Percentiles rank a stretch among this genome's conserved stretches.
Evolutionary conservation across 2,797 vertebrate genomes (phyloP).

Genomic region (Protosalanx chinensis): DNA sequence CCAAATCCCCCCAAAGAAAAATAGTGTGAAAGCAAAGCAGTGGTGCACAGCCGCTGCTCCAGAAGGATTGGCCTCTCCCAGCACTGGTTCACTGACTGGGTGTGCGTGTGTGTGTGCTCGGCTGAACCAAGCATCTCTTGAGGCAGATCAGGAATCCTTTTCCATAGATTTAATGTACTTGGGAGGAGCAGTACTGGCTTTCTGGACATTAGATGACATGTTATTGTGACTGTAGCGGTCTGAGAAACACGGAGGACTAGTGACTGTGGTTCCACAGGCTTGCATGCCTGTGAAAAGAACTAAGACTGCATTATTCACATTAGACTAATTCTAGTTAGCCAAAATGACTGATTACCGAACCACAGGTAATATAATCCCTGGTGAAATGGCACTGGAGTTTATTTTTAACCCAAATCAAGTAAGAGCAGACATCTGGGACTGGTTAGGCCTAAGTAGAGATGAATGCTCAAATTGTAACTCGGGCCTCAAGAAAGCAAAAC

Average conservation of each 20-base stretch:
- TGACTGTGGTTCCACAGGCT: background rate
- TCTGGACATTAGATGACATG: slow-evolving; percentile 25
- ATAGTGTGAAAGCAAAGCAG: slow-evolving; percentile 27
- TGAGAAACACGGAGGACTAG: slow-evolving; percentile 3
- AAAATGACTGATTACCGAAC: slow-evolving; percentile 32
- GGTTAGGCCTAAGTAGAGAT: slow-evolving; percentile 20
- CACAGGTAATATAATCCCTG: slow-evolving; percentile 28
- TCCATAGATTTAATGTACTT: background rate
- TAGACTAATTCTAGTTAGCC: slow-evolving; percentile 26
- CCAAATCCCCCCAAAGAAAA: slow-evolving; percentile 31
- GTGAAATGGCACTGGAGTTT: slow-evolving; percentile 26
- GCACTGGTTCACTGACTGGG: slow-evolving; percentile 15
- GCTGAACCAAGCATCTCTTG: slow-evolving; percentile 1
- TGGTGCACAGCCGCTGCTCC: slow-evolving; percentile 32
- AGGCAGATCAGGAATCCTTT: background rate
- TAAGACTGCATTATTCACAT: slow-evolving; percentile 32
- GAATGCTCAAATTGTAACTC: slow-evolving; percentile 12
- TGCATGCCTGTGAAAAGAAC: slow-evolving; percentile 15
- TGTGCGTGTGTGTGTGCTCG: background rate
- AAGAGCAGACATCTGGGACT: slow-evolving; percentile 31
- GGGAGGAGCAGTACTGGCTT: slow-evolving; percentile 2
- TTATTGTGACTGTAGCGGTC: slow-evolving; percentile 19
- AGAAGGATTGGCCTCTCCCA: slow-evolving; percentile 9
- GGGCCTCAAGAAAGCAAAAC: slow-evolving; percentile 17
- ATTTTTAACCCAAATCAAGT: slow-evolving; percentile 32